These are phyloP conservation scores for Heliangelus exortis DNA, from an alignment of 2,797 vertebrate genomes.

Conservation along the genomic window DNA sequence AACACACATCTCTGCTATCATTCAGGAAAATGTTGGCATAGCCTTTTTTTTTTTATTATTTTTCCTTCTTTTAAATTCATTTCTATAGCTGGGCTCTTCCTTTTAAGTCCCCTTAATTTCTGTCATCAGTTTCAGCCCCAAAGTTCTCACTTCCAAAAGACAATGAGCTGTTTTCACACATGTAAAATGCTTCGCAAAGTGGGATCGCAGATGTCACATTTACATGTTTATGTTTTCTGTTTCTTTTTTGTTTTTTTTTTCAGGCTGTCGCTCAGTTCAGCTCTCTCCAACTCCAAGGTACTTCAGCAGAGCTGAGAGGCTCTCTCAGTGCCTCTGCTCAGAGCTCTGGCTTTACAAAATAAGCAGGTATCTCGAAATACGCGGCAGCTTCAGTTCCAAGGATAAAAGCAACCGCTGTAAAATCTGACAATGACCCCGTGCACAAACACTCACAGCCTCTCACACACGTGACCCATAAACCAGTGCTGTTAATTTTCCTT, in stretches of 20 bases:
- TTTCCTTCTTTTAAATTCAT: not conserved
- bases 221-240: slow-evolving; percentile 52
- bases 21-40: slow-evolving; percentile 65
- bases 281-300: slow-evolving; percentile 2
- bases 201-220: slow-evolving; percentile 29
- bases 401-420: slow-evolving; percentile 24
- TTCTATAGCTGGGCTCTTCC: slow-evolving; percentile 8
- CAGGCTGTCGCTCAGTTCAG: not conserved
- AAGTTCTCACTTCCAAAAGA: slow-evolving; percentile 47
- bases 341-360: slow-evolving; percentile 23
- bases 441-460: not conserved
- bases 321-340: not conserved
- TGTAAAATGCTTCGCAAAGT: slow-evolving; percentile 8
- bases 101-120: slow-evolving; percentile 56
- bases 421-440: slow-evolving; percentile 1
- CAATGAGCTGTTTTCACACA: slow-evolving; percentile 54
- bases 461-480: slow-evolving; percentile 2
- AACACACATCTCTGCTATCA: slow-evolving; percentile 64
- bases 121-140: slow-evolving; percentile 17
- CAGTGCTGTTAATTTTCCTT: slow-evolving; percentile 40
- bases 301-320: not conserved
- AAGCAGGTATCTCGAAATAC: slow-evolving; percentile 28
- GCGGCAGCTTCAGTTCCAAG: slow-evolving; percentile 15
- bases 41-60: not conserved
- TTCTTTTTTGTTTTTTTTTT: not conserved